Base-by-base conservation (phyloP, 2,113 vertebrate genomes). In the Chionodraco myersi region DNA sequence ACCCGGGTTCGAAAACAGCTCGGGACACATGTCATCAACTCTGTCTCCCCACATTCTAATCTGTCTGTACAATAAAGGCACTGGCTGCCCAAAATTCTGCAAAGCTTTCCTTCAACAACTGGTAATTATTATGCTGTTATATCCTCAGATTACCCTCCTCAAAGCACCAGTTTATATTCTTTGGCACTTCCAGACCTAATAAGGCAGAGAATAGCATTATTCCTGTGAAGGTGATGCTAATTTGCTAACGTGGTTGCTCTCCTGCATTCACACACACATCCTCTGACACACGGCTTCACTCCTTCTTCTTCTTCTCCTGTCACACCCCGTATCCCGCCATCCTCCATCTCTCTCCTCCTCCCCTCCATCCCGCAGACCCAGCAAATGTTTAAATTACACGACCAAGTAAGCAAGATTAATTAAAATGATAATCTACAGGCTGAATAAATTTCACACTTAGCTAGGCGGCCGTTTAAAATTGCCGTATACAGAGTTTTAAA, bases 331-430 rank as follows among this genome's bases (percentile, higher is more conserved):
- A 72, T 90, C 77, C 85, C 76, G 75, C 72, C 72, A 76, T 70
- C 77, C 82, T 72, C 86, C 44, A 21, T 79, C 67, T 79, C 63
- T 61, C 85, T 56, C 73, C 77, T 78, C 79, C 68, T 41, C 58
- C 74, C 61, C 64, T 82, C 86, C 82, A 84, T 78, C 83, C 85
- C 83, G 80, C 88, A 88, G 89, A 92, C 85, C 90, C 84, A 87
- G 92, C 88, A 91, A 92, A 94, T 94, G 93, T 94, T 95, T 95
- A 94, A 95, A 94, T 95, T 95, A 93, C 93, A 95, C 92, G 91
- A 93, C 88, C 93, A 94, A 94, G 92, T 94, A 95, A 94, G 93
- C 94, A 95, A 95, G 93, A 95, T 94, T 94, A 94, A 95, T 95
- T 94, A 94, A 94, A 93, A 94, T 93, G 93, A 93, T 94, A 94